Percentiles rank a stretch among this genome's conserved stretches.
Evolutionary conservation across 2,113 vertebrate species (phyloP).

Genomic region (Eclectus roratus): DNA sequence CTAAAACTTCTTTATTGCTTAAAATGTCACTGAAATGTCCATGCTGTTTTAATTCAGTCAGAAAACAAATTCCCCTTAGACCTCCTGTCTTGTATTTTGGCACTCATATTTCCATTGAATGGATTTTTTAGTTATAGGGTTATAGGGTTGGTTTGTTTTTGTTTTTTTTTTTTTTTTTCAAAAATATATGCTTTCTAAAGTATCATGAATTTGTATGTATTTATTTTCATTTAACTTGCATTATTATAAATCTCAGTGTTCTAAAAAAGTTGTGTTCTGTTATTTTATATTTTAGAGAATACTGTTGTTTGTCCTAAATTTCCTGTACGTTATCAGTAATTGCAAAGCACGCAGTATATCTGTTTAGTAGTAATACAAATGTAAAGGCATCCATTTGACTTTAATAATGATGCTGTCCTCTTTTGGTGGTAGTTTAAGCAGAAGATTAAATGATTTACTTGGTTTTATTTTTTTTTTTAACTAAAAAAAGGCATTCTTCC

Average conservation of each 20-base stretch:
- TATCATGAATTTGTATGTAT: not conserved
- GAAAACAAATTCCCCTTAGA: not conserved
- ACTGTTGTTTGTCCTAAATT: not conserved
- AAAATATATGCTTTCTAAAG: not conserved
- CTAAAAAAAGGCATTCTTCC: not conserved
- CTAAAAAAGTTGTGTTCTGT: not conserved
- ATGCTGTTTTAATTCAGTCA: not conserved
- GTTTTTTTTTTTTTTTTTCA: not conserved
- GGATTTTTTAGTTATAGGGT: not conserved
- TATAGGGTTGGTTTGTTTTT: too few species aligned
- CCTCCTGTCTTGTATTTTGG: not conserved
- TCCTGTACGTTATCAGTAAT: not conserved
- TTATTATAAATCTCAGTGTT: not conserved
- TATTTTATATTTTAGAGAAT: not conserved
- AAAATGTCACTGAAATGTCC: not conserved
- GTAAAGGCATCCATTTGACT: not conserved
- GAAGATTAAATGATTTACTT: not conserved
- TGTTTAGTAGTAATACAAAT: not conserved
- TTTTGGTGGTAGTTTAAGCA: not conserved
- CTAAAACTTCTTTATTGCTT: not conserved
- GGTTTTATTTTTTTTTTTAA: not conserved
- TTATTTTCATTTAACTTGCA: not conserved
- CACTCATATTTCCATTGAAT: not conserved
- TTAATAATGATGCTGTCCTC: not conserved
- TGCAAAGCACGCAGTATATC: not conserved